Conservation (phyloP, 2,888 invertebrate species). For the Cosmopolites sordidus region DNA sequence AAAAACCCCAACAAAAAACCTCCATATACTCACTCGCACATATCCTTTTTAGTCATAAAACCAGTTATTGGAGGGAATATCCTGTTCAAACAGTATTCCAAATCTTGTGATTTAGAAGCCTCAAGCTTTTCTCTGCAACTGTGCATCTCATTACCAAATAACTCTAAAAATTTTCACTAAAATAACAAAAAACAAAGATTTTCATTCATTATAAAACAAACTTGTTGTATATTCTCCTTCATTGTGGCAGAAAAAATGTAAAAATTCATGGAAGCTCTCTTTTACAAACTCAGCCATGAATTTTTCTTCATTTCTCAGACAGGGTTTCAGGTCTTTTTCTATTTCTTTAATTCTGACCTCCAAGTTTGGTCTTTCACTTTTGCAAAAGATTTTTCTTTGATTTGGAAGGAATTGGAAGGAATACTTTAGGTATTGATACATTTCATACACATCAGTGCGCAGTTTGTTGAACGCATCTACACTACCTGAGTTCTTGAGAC, state of each 20-base stretch:
- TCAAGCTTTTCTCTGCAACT: constrained; percentile 15
- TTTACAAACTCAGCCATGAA: constrained; percentile 20
- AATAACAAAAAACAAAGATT: background rate
- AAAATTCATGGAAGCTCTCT: constrained; percentile 21
- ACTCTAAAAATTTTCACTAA: constrained; percentile 7
- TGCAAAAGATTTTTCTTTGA: constrained; percentile 15
- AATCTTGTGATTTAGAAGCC: constrained; percentile 8
- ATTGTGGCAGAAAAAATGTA: constrained; percentile 28
- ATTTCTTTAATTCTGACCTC: constrained; percentile 16
- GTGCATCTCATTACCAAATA: constrained; percentile 4
- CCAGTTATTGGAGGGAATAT: constrained; percentile 18
- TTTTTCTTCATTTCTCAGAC: constrained; percentile 13
- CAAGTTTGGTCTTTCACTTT: constrained; percentile 14
- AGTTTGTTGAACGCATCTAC: constrained; percentile 15
- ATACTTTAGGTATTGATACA: constrained; percentile 17
- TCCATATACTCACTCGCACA: constrained; percentile 26
- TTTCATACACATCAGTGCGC: constrained; percentile 20
- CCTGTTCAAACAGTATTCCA: constrained; percentile 22
- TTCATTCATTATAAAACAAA: background rate
- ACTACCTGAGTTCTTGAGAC: constrained; percentile 14
- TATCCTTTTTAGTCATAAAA: constrained; percentile 13
- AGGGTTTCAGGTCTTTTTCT: constrained; percentile 16
- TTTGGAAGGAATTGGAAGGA: constrained; percentile 18
- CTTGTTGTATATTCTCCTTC: constrained; percentile 14
- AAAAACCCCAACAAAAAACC: background rate